These are phyloP conservation scores for Corythornis vintsioides DNA, from an alignment of 2,113 vertebrate genomes.

Conservation along the genomic window DNA sequence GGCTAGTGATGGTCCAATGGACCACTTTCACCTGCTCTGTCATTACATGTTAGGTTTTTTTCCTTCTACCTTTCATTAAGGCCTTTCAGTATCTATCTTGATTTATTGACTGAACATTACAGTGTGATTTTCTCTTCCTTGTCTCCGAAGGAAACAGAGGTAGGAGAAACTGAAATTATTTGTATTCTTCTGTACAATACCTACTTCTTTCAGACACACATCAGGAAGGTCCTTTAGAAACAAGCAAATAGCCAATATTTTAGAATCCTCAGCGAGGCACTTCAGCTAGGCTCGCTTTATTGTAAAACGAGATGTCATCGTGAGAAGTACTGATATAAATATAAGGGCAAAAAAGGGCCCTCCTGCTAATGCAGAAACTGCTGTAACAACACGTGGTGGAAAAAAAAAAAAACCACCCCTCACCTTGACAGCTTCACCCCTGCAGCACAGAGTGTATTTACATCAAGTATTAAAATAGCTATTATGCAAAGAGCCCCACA, in stretches of 20 bases:
- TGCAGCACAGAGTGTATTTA: conserved; percentile 71
- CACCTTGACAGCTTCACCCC: conserved; percentile 55
- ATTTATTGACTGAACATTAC: conserved; percentile 35
- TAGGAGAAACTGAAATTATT: conserved; percentile 58
- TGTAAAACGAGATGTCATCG: conserved; percentile 79
- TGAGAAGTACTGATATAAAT: conserved; percentile 77
- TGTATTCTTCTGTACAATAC: conserved; percentile 70
- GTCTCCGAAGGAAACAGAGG: not conserved
- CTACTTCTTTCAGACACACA: conserved; percentile 65
- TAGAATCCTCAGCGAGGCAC: conserved; percentile 65
- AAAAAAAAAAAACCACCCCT: conserved; percentile 7
- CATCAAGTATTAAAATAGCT: conserved; percentile 74
- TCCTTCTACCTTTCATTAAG: not conserved
- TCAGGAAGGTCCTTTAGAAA: conserved; percentile 74
- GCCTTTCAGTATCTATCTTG: not conserved
- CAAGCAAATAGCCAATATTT: conserved; percentile 77
- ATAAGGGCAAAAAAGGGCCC: conserved; percentile 71
- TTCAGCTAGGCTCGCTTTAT: conserved; percentile 74
- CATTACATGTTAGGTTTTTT: not conserved
- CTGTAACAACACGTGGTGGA: conserved; percentile 62
- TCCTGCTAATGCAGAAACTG: conserved; percentile 70
- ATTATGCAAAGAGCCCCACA: conserved; percentile 69
- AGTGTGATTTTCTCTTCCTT: conserved; percentile 40
- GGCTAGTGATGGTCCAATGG: not conserved
- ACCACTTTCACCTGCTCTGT: not conserved